Conservation (phyloP, 2,113 vertebrate species). For the Ammospiza nelsoni region DNA sequence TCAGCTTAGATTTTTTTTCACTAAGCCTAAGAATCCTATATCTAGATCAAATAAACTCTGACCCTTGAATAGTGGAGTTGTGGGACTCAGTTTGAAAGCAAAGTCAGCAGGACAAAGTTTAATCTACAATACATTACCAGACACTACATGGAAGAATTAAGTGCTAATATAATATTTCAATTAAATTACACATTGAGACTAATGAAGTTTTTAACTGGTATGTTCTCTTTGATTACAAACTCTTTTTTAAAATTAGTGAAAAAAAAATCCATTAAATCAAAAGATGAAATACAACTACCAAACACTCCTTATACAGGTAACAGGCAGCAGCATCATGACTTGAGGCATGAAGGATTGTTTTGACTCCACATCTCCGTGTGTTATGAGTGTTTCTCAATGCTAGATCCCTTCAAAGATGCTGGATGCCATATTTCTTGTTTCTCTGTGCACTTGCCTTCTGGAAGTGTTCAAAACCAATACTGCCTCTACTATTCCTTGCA, state of each 20-base stretch:
- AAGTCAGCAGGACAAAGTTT: constrained; percentile 68
- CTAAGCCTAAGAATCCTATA: constrained; percentile 49
- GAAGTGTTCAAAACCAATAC: neutral
- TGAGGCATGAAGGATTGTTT: neutral
- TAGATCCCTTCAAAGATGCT: neutral
- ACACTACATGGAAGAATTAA: neutral
- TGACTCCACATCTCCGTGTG: fast-evolving
- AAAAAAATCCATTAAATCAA: neutral
- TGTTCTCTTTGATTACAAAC: neutral
- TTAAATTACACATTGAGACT: neutral
- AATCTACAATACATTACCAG: constrained; percentile 34
- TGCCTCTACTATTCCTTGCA: neutral
- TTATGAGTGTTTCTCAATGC: neutral
- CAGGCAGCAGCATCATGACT: neutral
- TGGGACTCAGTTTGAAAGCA: neutral
- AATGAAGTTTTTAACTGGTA: neutral
- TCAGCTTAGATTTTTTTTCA: constrained; percentile 21
- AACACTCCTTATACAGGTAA: neutral
- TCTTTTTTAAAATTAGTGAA: neutral
- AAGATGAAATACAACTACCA: neutral
- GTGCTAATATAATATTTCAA: neutral
- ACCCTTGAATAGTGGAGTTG: constrained; percentile 43
- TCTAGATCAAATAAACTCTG: constrained; percentile 71
- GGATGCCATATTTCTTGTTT: neutral
- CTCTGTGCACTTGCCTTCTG: neutral